Evolutionary conservation across 2,797 vertebrate genomes (phyloP).

Genomic region (Merluccius polli): DNA sequence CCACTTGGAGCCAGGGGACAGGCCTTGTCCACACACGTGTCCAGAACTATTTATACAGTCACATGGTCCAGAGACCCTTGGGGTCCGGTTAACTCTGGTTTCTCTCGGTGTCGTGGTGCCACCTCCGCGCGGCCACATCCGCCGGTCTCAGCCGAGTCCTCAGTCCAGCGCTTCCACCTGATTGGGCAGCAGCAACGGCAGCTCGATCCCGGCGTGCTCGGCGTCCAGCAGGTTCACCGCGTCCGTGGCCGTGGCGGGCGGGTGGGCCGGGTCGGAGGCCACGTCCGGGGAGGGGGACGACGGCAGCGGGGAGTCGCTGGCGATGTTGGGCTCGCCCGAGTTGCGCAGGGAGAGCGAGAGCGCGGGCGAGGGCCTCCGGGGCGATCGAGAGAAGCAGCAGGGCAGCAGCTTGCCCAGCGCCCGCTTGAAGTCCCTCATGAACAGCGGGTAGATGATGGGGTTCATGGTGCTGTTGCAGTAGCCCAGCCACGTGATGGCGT

Average conservation of each 20-base stretch:
- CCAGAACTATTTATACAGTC: too few species aligned
- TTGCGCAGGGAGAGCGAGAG: constrained; percentile 89
- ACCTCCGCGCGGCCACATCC: too few species aligned
- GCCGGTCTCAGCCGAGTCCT: constrained; percentile 40
- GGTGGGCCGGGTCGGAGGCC: constrained; percentile 71
- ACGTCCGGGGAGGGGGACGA: constrained; percentile 66
- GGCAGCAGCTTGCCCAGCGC: constrained; percentile 87
- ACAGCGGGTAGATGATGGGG: constrained; percentile 96
- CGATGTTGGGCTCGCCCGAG: constrained; percentile 83
- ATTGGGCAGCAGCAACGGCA: constrained; percentile 65
- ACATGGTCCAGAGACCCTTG: too few species aligned
- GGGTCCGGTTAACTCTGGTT: too few species aligned
- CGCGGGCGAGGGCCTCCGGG: constrained; percentile 78
- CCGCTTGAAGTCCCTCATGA: constrained; percentile 97
- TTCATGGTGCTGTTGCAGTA: constrained; percentile 99
- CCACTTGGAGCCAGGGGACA: too few species aligned
- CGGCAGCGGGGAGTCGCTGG: constrained; percentile 60
- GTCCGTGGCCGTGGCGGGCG: constrained; percentile 53
- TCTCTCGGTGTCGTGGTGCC: too few species aligned
- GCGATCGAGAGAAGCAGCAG: constrained; percentile 74
- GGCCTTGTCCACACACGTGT: too few species aligned
- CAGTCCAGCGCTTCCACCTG: constrained; percentile 75
- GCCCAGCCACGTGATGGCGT: constrained; percentile 94
- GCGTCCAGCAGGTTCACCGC: constrained; percentile 73
- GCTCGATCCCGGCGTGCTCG: constrained; percentile 58